A percentile compares a stretch with the other conserved stretches of the same genome.
phyloP scores from a whole-genome alignment of 2,797 vertebrate species.

The Spinus olivaceus region DNA sequence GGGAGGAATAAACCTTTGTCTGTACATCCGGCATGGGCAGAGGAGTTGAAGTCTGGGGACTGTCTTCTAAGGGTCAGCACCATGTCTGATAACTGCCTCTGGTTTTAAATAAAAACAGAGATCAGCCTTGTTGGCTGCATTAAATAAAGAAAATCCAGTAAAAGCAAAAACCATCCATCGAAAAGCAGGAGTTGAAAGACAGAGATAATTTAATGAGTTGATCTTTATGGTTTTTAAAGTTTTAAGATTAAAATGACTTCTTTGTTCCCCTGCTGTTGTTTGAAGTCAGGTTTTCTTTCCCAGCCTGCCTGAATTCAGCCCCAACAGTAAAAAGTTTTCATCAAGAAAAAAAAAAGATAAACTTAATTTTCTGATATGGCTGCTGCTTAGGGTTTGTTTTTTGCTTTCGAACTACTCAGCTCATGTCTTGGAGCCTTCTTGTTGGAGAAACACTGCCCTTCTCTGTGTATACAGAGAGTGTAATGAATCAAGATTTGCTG shows the following conservation, averaged over 20 bases:
- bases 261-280: background rate
- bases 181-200: background rate
- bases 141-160: background rate
- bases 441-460: background rate
- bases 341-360: background rate
- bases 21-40: accelerated
- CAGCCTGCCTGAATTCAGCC: background rate
- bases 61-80: background rate
- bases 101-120: background rate
- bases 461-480: background rate
- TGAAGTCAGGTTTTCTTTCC: background rate
- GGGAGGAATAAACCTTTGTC: background rate
- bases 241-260: background rate
- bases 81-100: background rate
- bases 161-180: accelerated
- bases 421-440: background rate
- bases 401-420: background rate
- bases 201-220: background rate
- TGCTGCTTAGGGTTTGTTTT: background rate
- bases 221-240: background rate
- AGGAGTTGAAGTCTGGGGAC: background rate
- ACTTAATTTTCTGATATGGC: background rate
- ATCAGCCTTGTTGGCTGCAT: background rate
- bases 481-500: background rate
- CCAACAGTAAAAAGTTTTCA: background rate